Evolutionary conservation across 1,140 invertebrate genomes (phyloP).

Genomic region (Drosophila albomicans): DNA sequence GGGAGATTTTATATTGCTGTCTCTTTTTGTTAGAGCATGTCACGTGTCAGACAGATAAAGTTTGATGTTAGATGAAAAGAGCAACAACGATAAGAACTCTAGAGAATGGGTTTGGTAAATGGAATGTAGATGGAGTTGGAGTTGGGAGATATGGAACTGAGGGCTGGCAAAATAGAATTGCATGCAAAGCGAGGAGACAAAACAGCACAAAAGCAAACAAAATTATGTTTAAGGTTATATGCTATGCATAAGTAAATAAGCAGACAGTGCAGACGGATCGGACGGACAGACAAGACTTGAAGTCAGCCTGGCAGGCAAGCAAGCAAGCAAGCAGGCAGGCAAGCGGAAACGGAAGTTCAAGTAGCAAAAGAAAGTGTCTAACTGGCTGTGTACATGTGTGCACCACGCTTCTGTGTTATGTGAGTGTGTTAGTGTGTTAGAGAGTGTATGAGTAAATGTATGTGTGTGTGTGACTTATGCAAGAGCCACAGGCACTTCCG

Average conservation of each 20-base stretch:
- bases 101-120: conserved; percentile 2
- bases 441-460: conserved; percentile 8
- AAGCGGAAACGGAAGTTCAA: conserved; percentile 78
- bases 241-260: conserved; percentile 82
- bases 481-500: conserved; percentile 73
- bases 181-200: conserved; percentile 53
- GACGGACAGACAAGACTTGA: conserved; percentile 17
- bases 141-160: neutral
- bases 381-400: conserved; percentile 61
- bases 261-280: conserved; percentile 43
- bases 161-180: conserved; percentile 58
- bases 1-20: neutral
- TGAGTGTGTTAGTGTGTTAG: conserved; percentile 1
- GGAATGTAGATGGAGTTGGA: neutral
- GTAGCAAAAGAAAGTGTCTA: conserved; percentile 82
- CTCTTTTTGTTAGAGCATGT: conserved; percentile 13
- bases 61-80: conserved; percentile 50
- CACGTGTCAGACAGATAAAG: conserved; percentile 73
- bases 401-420: conserved; percentile 31
- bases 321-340: conserved; percentile 29
- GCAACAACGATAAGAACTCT: conserved; percentile 48
- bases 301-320: neutral
- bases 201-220: conserved; percentile 76
- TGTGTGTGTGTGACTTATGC: conserved; percentile 57
- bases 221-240: conserved; percentile 84